These are phyloP conservation scores for Megathymus violae DNA, from an alignment of 1,140 invertebrate species.

Conservation along the genomic window DNA sequence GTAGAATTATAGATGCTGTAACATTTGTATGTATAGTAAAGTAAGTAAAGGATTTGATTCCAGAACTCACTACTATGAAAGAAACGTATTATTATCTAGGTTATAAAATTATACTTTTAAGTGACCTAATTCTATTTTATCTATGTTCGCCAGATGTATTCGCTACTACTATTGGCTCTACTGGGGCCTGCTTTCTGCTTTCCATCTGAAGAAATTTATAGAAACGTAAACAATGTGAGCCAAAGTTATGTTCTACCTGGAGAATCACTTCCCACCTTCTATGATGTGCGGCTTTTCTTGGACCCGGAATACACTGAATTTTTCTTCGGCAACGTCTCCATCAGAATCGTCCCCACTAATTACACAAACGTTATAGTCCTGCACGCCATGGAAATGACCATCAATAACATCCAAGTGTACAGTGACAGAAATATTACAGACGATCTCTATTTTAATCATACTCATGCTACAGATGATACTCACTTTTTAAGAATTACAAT, in stretches of 20 bases:
- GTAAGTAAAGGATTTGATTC: too few relatives aligned
- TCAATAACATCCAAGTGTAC: conserved; percentile 46
- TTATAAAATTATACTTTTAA: too few relatives aligned
- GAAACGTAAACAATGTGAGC: conserved; percentile 42
- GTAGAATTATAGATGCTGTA: too few relatives aligned
- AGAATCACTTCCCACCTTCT: conserved; percentile 85
- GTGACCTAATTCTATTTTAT: too few relatives aligned
- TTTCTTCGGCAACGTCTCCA: conserved; percentile 86
- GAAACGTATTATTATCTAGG: too few relatives aligned
- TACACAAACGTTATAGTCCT: conserved; percentile 79
- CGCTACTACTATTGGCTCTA: conserved; percentile 53
- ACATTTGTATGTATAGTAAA: too few relatives aligned
- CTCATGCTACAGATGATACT: conserved; percentile 57
- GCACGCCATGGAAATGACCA: conserved; percentile 76
- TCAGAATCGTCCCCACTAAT: conserved; percentile 74
- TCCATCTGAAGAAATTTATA: conserved; percentile 39
- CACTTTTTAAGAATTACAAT: conserved; percentile 66
- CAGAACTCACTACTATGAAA: too few relatives aligned
- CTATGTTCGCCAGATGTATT: conserved; percentile 74
- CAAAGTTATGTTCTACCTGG: conserved; percentile 84
- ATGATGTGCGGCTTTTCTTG: conserved; percentile 86
- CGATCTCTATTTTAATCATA: conserved; percentile 45
- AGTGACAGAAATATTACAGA: conserved; percentile 31
- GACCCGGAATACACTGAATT: conserved; percentile 82
- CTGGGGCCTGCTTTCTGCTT: conserved; percentile 48